Evolutionary conservation across 1,140 invertebrate genomes (phyloP).

Genomic region (Drosophila mauritiana): DNA sequence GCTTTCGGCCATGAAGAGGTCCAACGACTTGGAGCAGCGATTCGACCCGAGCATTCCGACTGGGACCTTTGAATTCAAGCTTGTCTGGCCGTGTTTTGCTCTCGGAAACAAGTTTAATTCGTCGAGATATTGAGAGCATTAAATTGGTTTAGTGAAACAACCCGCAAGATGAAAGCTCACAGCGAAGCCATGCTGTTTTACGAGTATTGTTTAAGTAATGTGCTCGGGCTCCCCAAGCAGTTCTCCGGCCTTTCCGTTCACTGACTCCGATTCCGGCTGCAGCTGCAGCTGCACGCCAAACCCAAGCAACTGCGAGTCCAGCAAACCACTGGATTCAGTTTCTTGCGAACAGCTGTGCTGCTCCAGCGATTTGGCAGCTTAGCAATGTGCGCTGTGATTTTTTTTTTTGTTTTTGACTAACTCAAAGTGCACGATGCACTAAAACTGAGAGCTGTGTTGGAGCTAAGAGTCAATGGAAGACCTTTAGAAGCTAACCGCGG

Average conservation of each 20-base stretch:
- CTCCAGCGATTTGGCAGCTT: slow-evolving; percentile 3
- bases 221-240: too few species aligned
- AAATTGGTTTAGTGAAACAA: too few species aligned
- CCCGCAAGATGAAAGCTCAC: slow-evolving; percentile 8
- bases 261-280: slow-evolving; percentile 8
- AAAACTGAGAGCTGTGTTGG: slow-evolving; percentile 8
- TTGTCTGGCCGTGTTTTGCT: background rate
- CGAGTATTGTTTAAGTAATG: background rate
- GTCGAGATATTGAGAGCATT: too few species aligned
- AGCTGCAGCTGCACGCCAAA: slow-evolving; percentile 10
- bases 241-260: too few species aligned
- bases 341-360: slow-evolving; percentile 8
- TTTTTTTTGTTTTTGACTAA: background rate
- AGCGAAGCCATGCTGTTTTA: background rate
- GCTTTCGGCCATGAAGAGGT: background rate
- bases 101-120: background rate
- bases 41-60: slow-evolving; percentile 10
- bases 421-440: slow-evolving; percentile 2
- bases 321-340: background rate
- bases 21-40: background rate
- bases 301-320: too few species aligned
- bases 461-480: slow-evolving; percentile 9
- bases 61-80: slow-evolving; percentile 11
- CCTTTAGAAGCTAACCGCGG: slow-evolving; percentile 23
- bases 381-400: slow-evolving; percentile 5